Evolutionary conservation across 2,113 vertebrate species (phyloP).

Genomic region (Trichechus manatus): DNA sequence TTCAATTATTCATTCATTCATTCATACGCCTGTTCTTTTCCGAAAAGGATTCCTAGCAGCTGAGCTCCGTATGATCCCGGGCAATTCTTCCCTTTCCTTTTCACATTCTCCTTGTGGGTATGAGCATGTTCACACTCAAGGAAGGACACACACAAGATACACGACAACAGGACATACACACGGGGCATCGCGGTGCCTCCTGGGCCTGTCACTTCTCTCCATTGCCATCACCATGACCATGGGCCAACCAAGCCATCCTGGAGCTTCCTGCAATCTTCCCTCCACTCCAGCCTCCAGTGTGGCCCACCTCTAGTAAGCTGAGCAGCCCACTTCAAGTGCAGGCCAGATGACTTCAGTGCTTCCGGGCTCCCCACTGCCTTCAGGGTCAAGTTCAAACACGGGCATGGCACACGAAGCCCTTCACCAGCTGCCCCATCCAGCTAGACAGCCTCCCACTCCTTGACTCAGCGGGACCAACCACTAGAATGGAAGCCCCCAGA

Average conservation of each 20-base stretch:
- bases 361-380: background rate
- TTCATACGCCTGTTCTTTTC: background rate
- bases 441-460: background rate
- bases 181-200: background rate
- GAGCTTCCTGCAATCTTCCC: background rate
- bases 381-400: background rate
- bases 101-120: background rate
- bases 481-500: background rate
- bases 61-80: background rate
- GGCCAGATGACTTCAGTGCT: accelerated
- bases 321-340: background rate
- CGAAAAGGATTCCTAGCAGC: background rate
- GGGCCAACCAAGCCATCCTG: background rate
- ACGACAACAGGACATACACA: accelerated
- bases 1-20: background rate
- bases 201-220: background rate
- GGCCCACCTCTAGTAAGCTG: accelerated
- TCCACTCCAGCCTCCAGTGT: background rate
- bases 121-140: background rate
- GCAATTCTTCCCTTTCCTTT: background rate
- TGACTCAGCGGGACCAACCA: background rate
- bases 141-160: background rate
- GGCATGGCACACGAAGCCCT: accelerated
- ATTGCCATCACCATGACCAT: background rate
- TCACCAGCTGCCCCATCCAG: background rate